Conservation (phyloP, 2,888 invertebrate genomes). For the Liposcelis brunnea region DNA sequence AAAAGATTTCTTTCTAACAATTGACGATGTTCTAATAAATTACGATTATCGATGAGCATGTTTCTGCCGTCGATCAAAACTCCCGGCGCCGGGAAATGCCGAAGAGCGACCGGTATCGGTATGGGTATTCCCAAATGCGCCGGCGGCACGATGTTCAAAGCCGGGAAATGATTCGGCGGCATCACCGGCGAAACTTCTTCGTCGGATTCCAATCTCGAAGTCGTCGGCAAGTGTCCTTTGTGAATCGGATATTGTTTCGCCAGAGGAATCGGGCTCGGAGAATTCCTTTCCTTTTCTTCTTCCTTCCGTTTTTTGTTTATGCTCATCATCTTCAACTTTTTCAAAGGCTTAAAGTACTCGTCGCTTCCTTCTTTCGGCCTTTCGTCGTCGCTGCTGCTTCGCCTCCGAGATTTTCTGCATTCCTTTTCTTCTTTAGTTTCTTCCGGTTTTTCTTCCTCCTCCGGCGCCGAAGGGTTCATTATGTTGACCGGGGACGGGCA, state of each 20-base stretch:
- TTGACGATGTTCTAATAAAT: slow-evolving; percentile 22
- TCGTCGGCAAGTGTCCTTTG: not conserved
- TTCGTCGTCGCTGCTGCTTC: slow-evolving; percentile 17
- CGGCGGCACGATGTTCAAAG: not conserved
- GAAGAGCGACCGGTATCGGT: slow-evolving; percentile 3
- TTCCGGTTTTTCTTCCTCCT: slow-evolving; percentile 21
- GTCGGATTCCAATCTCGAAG: slow-evolving; percentile 20
- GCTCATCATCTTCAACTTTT: slow-evolving; percentile 59
- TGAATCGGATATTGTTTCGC: slow-evolving; percentile 6
- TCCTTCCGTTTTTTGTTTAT: slow-evolving; percentile 19
- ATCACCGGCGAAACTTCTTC: slow-evolving; percentile 18
- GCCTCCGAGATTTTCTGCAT: slow-evolving; percentile 18
- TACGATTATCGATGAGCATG: slow-evolving; percentile 21
- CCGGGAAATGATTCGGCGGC: not conserved
- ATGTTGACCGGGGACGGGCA: slow-evolving; percentile 40
- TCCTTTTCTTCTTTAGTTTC: slow-evolving; percentile 20
- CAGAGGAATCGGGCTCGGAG: not conserved
- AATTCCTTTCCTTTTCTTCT: not conserved
- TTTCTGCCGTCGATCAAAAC: not conserved
- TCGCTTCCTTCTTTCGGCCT: slow-evolving; percentile 26
- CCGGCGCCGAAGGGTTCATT: slow-evolving; percentile 20
- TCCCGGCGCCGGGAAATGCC: slow-evolving; percentile 7
- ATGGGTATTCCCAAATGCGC: slow-evolving; percentile 2
- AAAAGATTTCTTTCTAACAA: slow-evolving; percentile 14
- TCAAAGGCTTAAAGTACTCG: slow-evolving; percentile 66